phyloP scores from a whole-genome alignment of 1,140 invertebrate genomes.

The Drosophila cardini region DNA sequence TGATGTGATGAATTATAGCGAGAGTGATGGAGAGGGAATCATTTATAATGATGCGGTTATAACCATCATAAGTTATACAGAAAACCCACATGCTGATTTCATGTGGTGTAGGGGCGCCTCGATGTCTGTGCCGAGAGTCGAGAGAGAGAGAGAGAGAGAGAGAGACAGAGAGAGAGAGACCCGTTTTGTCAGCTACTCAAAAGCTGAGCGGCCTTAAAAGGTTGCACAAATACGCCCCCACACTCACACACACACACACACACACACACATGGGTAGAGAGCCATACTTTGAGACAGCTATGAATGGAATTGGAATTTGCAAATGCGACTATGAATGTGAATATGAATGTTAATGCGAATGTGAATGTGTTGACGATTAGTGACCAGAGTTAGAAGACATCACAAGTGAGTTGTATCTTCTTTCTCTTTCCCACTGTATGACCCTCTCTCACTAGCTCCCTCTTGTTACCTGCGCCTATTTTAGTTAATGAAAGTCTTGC shows the following conservation, averaged over 20 bases:
- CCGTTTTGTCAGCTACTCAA: slow-evolving; percentile 19
- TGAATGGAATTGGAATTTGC: slow-evolving; percentile 49
- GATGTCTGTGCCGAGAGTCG: slow-evolving; percentile 1
- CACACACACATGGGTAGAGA: neutral
- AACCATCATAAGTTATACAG: neutral
- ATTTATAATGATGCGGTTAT: neutral
- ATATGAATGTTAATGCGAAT: slow-evolving; percentile 2
- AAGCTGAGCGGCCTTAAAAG: slow-evolving; percentile 36
- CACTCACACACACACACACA: neutral
- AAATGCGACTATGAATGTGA: slow-evolving; percentile 29
- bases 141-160: neutral
- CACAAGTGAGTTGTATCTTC: neutral
- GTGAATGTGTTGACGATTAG: neutral
- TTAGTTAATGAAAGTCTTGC: slow-evolving; percentile 65
- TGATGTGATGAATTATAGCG: no score
- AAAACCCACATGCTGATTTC: slow-evolving; percentile 3
- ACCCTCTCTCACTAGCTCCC: slow-evolving; percentile 4
- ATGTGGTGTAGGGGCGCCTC: slow-evolving; percentile 9
- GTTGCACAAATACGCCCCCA: slow-evolving; percentile 23
- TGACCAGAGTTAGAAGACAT: neutral
- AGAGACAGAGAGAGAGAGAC: neutral
- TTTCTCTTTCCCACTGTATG: neutral
- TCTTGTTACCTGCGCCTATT: slow-evolving; percentile 14
- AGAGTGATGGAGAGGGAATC: no score
- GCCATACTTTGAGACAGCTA: slow-evolving; percentile 13